Evolutionary conservation across 2,888 invertebrate species (phyloP), one percentile per base, ranked within the genome.

Genomic region (Clivina fossor): DNA sequence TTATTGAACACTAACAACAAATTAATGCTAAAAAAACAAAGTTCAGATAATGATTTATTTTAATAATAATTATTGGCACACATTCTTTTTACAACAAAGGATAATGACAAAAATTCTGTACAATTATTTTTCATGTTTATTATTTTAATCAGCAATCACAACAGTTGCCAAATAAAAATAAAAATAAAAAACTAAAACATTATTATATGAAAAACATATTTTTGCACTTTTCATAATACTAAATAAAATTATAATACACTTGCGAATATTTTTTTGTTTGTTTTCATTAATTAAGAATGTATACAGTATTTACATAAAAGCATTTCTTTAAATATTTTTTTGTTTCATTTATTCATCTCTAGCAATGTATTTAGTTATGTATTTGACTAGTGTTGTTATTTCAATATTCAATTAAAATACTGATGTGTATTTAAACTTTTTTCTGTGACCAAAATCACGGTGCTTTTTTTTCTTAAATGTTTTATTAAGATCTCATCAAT

Each of bases 51-150:
- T 66, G 63, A 62, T 70, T 71, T 71, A 69, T 70, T 72, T 72
- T 68, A 72, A 71, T 72, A 71, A 73, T 71, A 69, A 71, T n/a
- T n/a, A n/a, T 73, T 72, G 73, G 73, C 72, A 73, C 73, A 72
- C 72, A 73, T 73, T 72, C 68, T 71, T 70, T 54, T 72, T 71
- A 70, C 68, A 69, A 69, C 69, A 69, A 64, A 69, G 69, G 67
- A 67, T 66, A 69, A 68, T 68, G 69, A 70, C 69, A 70, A 67
- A 70, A 69, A 66, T 70, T 68, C 62, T 70, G 70, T 69, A 70
- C 69, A 70, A 65, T 65, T 65, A 65, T 68, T 65, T 66, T 64
- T 68, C 61, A 63, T 62, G n/a, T n/a, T n/a, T n/a, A n/a, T 60
- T 56, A 56, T 51, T 41, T 37, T 57, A 38, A 38, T 46, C 30